phyloP scores from a whole-genome alignment of 2,888 invertebrate species.

The Deilephila porcellus region DNA sequence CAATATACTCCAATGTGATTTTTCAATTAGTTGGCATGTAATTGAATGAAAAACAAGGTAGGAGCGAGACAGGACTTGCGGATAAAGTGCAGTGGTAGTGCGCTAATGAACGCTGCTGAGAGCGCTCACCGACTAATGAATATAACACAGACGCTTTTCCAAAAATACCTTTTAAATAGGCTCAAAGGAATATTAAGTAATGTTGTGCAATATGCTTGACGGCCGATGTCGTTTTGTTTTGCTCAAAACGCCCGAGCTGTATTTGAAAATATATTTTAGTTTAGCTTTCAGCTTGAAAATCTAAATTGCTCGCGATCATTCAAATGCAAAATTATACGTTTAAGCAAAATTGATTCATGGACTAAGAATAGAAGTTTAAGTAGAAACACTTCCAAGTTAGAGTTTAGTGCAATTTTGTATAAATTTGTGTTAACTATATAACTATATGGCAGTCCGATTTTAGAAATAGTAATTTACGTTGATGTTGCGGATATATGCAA shows the following conservation, averaged over 20 bases:
- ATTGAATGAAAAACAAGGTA: slow-evolving; percentile 67
- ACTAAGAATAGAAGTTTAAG: not conserved
- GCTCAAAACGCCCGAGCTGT: not conserved
- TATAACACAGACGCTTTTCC: slow-evolving; percentile 63
- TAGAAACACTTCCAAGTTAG: not conserved
- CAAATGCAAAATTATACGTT: not conserved
- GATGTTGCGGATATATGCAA: not conserved
- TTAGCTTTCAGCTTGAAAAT: not conserved
- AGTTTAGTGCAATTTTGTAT: too few relatives aligned
- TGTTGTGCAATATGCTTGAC: slow-evolving; percentile 39
- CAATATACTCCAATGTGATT: slow-evolving; percentile 44
- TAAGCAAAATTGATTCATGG: not conserved
- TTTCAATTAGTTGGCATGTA: slow-evolving; percentile 63
- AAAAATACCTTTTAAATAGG: slow-evolving; percentile 64
- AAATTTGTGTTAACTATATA: too few relatives aligned
- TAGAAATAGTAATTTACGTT: too few relatives aligned
- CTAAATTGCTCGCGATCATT: not conserved
- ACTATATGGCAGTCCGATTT: too few relatives aligned
- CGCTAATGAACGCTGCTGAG: slow-evolving; percentile 69
- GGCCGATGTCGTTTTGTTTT: slow-evolving; percentile 15
- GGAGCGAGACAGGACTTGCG: slow-evolving; percentile 57
- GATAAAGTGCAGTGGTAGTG: slow-evolving; percentile 61
- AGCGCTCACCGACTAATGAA: slow-evolving; percentile 69
- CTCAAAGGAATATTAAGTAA: slow-evolving; percentile 50
- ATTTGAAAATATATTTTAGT: not conserved